phyloP scores from a whole-genome alignment of 2,888 invertebrate genomes.

The Tipula confusa region DNA sequence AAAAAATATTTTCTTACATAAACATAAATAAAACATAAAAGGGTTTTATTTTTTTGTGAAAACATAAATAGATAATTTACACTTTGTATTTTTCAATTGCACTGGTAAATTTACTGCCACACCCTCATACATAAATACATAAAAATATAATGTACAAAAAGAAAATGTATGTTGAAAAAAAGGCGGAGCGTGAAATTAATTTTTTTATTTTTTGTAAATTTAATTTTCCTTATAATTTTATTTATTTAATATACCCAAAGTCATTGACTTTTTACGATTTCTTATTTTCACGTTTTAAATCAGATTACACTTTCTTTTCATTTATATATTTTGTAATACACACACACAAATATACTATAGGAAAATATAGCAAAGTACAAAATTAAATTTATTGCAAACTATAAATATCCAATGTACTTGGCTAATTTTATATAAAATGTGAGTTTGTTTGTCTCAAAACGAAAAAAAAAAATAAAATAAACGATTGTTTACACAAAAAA shows the following conservation, averaged over 20 bases:
- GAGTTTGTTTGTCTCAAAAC: neutral
- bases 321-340: neutral
- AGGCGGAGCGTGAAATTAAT: constrained; percentile 25
- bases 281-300: neutral
- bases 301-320: neutral
- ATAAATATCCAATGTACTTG: neutral
- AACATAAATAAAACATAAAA: neutral
- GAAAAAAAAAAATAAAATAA: too few species aligned
- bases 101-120: neutral
- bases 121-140: constrained; percentile 3
- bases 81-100: neutral
- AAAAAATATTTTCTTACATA: neutral
- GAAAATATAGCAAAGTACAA: neutral
- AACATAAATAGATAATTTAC: constrained; percentile 9
- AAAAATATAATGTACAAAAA: neutral
- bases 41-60: neutral
- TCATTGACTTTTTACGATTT: constrained; percentile 7
- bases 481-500: neutral
- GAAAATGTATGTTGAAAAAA: constrained; percentile 16
- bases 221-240: neutral
- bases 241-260: neutral
- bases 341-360: neutral
- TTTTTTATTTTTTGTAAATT: neutral
- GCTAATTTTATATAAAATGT: neutral
- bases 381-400: neutral